Base-by-base conservation (phyloP, 2,797 vertebrate genomes). In the Acanthis flammea region DNA sequence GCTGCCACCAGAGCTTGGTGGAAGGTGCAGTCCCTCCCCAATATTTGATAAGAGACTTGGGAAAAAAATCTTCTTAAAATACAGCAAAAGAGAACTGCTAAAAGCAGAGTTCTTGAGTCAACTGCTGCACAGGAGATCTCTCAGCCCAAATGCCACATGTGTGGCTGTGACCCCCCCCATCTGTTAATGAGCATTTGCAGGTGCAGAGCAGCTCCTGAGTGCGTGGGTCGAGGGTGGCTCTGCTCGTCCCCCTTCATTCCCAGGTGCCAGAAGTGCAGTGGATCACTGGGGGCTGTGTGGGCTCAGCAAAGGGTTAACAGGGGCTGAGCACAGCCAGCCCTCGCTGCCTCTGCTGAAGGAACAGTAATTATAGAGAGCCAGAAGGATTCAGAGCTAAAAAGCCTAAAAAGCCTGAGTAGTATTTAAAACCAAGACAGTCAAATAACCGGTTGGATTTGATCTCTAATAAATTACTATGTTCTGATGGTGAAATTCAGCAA, bases 381-480 rank as follows among this genome's bases (percentile, higher is more conserved):
- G 0, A 24, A 92, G 78, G 83, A 93, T 73, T 81, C 79, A 50
- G 71, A 84, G 92, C 76, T 96, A 78, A 75, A 84, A 77, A 73
- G 87, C 93, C 78, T 95, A 42, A 71, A 83, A 76, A 70, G 86
- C 68, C 85, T 93, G 86, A 85, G 72, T 33, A 33, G 94, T 75
- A 94, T 96, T 97, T 93, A 96, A 97, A 93, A 45, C 48, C 92
- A 88, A 91, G 97, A 97, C 95, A 94, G 94, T 95, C 94, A 96
- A 97, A 97, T 97, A 97, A 97, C 73, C 0, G 9, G 95, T 96
- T 97, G 81, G 86, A 74, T 90, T 74, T 92, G 94, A 95, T 95
- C 88, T 90, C 90, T 96, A 97, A 97, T 96, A 97, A 97, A 97
- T 97, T 97, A 92, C 95, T 80, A 3, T 51, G 81, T 83, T 95